Conservation (phyloP, 2,888 invertebrate species). For the Erebia aethiops region DNA sequence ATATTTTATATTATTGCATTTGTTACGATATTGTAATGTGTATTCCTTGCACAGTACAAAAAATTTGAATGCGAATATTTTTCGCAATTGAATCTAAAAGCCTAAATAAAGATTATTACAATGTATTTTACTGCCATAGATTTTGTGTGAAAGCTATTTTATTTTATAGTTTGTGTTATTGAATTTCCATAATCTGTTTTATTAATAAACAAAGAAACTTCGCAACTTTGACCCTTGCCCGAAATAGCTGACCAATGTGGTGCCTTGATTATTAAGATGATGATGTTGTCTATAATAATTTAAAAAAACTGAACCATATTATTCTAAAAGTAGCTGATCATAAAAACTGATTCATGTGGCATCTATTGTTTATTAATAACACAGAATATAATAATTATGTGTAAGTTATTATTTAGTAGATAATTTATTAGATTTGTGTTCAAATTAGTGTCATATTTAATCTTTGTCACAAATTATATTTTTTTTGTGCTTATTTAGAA, state of each 20-base stretch:
- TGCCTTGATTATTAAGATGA: neutral
- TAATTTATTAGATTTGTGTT: conserved; percentile 73
- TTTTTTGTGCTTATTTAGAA: conserved; percentile 28
- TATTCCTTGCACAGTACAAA: conserved; percentile 8
- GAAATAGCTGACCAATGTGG: neutral
- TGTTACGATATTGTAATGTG: neutral
- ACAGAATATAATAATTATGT: conserved; percentile 31
- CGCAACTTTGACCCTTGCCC: neutral
- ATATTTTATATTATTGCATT: neutral
- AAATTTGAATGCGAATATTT: neutral
- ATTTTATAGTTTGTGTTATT: conserved; percentile 36
- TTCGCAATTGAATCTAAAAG: conserved; percentile 1
- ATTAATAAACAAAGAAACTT: conserved; percentile 9
- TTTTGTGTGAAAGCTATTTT: conserved; percentile 41
- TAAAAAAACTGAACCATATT: neutral
- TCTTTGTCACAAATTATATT: conserved; percentile 65
- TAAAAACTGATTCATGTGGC: neutral
- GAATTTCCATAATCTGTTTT: conserved; percentile 35
- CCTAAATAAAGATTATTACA: conserved; percentile 3
- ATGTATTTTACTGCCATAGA: conserved; percentile 45
- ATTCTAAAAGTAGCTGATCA: neutral
- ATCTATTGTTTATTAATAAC: conserved; percentile 6
- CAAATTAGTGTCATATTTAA: conserved; percentile 80
- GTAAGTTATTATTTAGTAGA: conserved; percentile 44
- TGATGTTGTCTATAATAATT: neutral